Evolutionary conservation across 2,888 invertebrate species (phyloP).

Genomic region (Rhagonycha lutea): DNA sequence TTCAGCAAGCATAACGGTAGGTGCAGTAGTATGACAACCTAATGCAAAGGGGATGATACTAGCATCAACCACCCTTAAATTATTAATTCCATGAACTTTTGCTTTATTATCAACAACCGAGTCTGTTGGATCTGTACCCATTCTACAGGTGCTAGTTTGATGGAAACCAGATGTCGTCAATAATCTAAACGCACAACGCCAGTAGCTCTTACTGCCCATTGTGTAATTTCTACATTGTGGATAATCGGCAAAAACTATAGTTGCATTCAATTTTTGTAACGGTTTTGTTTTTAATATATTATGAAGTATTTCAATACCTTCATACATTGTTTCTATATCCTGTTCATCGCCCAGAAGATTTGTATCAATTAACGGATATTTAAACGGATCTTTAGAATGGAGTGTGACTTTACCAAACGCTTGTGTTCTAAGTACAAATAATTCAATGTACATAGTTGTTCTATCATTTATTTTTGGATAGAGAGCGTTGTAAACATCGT

Average conservation of each 20-base stretch:
- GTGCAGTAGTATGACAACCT: conserved; percentile 58
- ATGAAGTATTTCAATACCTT: conserved; percentile 64
- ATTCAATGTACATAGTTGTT: background rate
- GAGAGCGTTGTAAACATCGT: background rate
- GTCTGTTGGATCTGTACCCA: conserved; percentile 60
- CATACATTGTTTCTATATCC: conserved; percentile 65
- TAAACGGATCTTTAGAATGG: background rate
- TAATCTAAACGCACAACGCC: conserved; percentile 65
- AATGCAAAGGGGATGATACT: conserved; percentile 59
- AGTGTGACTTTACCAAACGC: background rate
- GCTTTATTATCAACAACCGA: background rate
- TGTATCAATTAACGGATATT: conserved; percentile 71
- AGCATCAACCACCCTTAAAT: conserved; percentile 59
- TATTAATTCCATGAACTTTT: conserved; percentile 51
- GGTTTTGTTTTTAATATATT: conserved; percentile 64
- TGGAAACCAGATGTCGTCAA: conserved; percentile 74
- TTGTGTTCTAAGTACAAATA: background rate
- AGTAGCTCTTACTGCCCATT: conserved; percentile 69
- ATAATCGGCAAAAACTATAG: conserved; percentile 61
- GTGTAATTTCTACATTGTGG: conserved; percentile 60
- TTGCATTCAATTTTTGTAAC: conserved; percentile 62
- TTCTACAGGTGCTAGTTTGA: conserved; percentile 71
- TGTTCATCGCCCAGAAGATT: conserved; percentile 66
- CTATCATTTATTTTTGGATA: background rate
- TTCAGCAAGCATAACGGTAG: conserved; percentile 61